A percentile compares a stretch with the other conserved stretches of the same genome.
Evolutionary conservation across 2,113 vertebrate genomes (phyloP).

Genomic region (Tenrec ecaudatus): DNA sequence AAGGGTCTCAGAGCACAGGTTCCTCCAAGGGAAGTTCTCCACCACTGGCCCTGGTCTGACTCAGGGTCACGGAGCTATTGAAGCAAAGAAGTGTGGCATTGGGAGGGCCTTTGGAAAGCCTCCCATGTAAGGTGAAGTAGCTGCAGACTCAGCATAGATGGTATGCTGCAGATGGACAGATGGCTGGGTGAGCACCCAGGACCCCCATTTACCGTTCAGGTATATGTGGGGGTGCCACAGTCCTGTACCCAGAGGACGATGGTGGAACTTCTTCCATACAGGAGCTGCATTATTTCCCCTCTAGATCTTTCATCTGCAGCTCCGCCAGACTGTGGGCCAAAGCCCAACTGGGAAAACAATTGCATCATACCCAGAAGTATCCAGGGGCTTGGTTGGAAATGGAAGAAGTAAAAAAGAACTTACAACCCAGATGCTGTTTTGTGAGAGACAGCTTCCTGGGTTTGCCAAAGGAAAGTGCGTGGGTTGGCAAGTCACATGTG

Average conservation of each 20-base stretch:
- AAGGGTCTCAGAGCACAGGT: slow-evolving; percentile 26
- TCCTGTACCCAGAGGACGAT: not conserved
- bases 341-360: not conserved
- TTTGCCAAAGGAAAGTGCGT: not conserved
- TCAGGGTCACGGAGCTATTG: too few species aligned
- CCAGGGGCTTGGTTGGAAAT: not conserved
- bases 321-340: not conserved
- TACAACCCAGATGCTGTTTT: not conserved
- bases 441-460: not conserved
- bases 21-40: slow-evolving; percentile 8
- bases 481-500: not conserved
- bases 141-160: not conserved
- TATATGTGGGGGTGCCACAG: not conserved
- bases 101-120: not conserved
- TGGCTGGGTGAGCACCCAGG: not conserved
- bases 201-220: not conserved
- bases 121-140: not conserved
- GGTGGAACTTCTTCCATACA: slow-evolving; percentile 24
- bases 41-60: not conserved
- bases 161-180: not conserved
- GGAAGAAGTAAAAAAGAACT: not conserved
- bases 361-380: not conserved
- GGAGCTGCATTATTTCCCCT: not conserved
- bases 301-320: not conserved
- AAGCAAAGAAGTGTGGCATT: not conserved